These are phyloP conservation scores for Copidosoma floridanum DNA, from an alignment of 1,140 invertebrate species.

Conservation along the genomic window DNA sequence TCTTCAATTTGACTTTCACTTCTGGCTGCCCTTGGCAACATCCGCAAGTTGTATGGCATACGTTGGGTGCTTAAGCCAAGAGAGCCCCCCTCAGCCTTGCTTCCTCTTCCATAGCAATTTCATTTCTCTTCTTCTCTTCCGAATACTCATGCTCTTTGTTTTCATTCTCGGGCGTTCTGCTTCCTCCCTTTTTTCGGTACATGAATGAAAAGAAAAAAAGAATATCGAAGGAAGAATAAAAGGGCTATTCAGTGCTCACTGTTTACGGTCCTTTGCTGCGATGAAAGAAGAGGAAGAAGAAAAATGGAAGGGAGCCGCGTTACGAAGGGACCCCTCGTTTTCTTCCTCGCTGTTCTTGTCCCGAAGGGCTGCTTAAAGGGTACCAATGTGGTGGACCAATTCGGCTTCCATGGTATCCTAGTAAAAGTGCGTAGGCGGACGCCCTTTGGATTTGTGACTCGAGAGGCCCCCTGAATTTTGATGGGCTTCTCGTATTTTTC, in stretches of 20 bases:
- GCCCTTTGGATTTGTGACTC: slow-evolving; percentile 57
- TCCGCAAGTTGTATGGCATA: not conserved
- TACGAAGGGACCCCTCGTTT: slow-evolving; percentile 5
- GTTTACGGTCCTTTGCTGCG: not conserved
- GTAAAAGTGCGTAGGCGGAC: slow-evolving; percentile 58
- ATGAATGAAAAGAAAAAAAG: not conserved
- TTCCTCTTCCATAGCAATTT: not conserved
- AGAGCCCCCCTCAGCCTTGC: not conserved
- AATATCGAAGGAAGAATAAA: not conserved
- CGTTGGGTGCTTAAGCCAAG: too few relatives aligned
- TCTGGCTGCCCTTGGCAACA: slow-evolving; percentile 35
- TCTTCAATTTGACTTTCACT: slow-evolving; percentile 44
- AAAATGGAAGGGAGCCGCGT: not conserved
- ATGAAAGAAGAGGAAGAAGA: not conserved
- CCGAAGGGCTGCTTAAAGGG: slow-evolving; percentile 14
- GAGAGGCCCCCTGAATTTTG: too few relatives aligned
- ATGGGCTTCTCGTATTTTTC: too few relatives aligned
- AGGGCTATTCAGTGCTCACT: too few relatives aligned
- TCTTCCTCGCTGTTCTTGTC: too few relatives aligned
- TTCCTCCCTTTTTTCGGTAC: not conserved
- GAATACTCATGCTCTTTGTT: not conserved
- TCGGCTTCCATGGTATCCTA: slow-evolving; percentile 49
- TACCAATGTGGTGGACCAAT: slow-evolving; percentile 38
- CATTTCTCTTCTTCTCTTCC: not conserved
- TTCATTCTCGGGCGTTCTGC: not conserved